Evolutionary conservation across 2,797 vertebrate species (phyloP), one percentile per base, ranked within the genome.

Genomic region (Pantherophis vulpinus): DNA sequence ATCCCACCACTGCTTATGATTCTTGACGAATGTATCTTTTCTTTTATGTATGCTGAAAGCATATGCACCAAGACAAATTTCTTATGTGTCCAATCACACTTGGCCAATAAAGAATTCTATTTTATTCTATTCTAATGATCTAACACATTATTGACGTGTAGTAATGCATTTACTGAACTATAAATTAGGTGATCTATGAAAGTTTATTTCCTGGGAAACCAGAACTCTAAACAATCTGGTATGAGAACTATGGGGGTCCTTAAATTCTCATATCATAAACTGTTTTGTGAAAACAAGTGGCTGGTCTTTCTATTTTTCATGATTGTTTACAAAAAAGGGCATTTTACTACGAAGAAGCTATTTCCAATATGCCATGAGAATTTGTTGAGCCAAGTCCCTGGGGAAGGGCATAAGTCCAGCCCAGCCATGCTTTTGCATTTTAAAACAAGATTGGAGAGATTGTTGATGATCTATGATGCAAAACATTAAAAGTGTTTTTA

Each of bases 331-430:
- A 56, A 90, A 92, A 91, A 89, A 90, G 92, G 89, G 70, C 91
- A 86, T 60, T 91, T 70, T 93, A 89, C 92, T 74, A 89, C 42
- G 51, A 94, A 63, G 89, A 89, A 83, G 92, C 55, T 94, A 89
- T 94, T 90, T 94, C 61, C 74, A 74, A 93, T 86, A 93, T 91
- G 92, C 94, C 92, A 93, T 91, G 94, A 93, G 94, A 94, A 94
- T 93, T 94, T 94, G 74, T 90, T 94, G 86, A 89, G 60, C 86
- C 60, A 23, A 5, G 59, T 91, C 94, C 58, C 94, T 91, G 58
- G 94, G 87, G 94, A 90, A 18, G 92, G 93, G 94, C 90, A 93
- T 59, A 86, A 61, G 88, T 90, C 87, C 93, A 94, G 54, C 79
- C 60, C 29, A 55, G 61, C 7, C 87, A 54, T 89, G 70, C 32